A percentile compares a stretch with the other conserved stretches of the same genome.
phyloP scores from a whole-genome alignment of 2,888 invertebrate genomes.

The Nomada goodeniana region DNA sequence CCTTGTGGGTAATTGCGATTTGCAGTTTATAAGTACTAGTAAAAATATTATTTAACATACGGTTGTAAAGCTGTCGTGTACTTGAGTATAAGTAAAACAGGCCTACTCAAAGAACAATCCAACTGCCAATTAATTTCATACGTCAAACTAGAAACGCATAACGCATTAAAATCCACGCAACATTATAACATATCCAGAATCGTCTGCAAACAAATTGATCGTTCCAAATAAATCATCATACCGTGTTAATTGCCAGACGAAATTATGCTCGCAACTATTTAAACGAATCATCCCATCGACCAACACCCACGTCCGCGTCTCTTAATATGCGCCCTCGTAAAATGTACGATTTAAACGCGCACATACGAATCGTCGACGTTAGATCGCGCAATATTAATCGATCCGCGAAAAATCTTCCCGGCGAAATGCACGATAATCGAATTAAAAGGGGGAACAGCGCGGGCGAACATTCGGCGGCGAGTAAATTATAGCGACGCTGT shows the following conservation, averaged over 20 bases:
- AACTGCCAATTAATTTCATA: no score
- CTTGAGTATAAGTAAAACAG: no score
- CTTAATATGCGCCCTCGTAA: no score
- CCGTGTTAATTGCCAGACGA: background rate
- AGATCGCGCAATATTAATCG: background rate
- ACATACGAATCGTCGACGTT: no score
- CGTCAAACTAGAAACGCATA: background rate
- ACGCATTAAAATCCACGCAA: background rate
- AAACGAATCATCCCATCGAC: background rate
- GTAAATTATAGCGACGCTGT: constrained; percentile 54
- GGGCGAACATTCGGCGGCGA: constrained; percentile 19
- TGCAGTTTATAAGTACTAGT: no score
- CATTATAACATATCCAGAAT: no score
- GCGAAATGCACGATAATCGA: constrained; percentile 4
- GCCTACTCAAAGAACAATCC: no score
- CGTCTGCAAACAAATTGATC: background rate
- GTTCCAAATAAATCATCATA: background rate
- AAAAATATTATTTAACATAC: no score
- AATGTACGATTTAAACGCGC: no score
- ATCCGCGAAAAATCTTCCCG: background rate
- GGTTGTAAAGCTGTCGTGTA: background rate
- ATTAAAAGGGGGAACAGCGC: constrained; percentile 1
- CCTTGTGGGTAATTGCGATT: no score
- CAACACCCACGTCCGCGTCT: no score
- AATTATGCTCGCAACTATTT: background rate